Percentiles rank a stretch among this genome's conserved stretches.
These are phyloP conservation scores for Ondatra zibethicus DNA, from an alignment of 2,113 vertebrate species.

Conservation along the genomic window DNA sequence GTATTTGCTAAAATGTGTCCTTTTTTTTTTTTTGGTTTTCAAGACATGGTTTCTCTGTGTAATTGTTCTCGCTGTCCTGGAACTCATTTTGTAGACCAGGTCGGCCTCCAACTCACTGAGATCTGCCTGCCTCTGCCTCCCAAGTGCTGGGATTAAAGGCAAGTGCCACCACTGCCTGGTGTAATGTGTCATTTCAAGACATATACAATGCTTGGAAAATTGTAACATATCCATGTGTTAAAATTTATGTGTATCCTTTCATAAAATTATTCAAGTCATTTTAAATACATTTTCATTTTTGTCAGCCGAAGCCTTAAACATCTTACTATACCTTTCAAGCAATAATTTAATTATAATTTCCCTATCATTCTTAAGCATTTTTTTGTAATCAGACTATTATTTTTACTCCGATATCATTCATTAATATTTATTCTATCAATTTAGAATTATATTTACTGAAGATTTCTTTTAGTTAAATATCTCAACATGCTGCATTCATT, in stretches of 20 bases:
- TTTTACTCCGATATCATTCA: slow-evolving; percentile 28
- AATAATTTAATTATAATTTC: slow-evolving; percentile 40
- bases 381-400: slow-evolving; percentile 2
- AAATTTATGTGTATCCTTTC: slow-evolving; percentile 3
- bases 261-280: neutral
- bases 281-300: slow-evolving; percentile 29
- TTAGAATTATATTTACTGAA: slow-evolving; percentile 30
- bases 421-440: neutral
- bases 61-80: no score
- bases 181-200: neutral
- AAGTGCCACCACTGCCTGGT: no score
- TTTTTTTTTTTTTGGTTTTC: neutral
- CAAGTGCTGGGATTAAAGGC: no score
- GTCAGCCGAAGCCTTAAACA: slow-evolving; percentile 34
- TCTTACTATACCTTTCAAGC: neutral
- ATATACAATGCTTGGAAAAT: neutral
- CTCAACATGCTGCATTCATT: slow-evolving; percentile 26
- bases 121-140: no score
- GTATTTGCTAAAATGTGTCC: slow-evolving; percentile 23
- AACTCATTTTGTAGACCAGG: no score
- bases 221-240: neutral
- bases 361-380: slow-evolving; percentile 11
- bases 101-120: no score
- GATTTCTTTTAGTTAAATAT: neutral
- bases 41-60: no score